Percentiles rank a stretch among this genome's conserved stretches.
phyloP scores from a whole-genome alignment of 30 jellyfish, hydroid and myxozoan species.

The Haliclystus octoradiatus region DNA sequence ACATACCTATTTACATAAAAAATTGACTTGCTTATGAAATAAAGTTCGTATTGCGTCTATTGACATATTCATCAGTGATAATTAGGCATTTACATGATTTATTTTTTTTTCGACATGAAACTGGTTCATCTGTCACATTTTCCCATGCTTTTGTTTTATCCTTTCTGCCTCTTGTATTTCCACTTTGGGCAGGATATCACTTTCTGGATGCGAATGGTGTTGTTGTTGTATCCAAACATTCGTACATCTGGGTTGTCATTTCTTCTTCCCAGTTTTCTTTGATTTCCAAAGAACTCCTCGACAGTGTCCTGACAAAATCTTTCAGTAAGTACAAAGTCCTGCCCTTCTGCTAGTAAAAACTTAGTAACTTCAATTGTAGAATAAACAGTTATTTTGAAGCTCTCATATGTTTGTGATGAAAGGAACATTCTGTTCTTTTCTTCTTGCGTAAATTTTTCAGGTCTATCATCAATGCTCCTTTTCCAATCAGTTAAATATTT shows the following conservation, averaged over 20 bases:
- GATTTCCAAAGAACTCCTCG: slow-evolving; percentile 32
- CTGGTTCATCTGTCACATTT: neutral
- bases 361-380: slow-evolving; percentile 29
- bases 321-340: slow-evolving; percentile 15
- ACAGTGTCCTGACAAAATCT: slow-evolving; percentile 32
- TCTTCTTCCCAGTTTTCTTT: slow-evolving; percentile 13
- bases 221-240: neutral
- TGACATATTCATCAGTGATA: too few relatives aligned
- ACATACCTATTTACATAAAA: too few relatives aligned
- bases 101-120: slow-evolving; percentile 2
- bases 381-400: slow-evolving; percentile 17
- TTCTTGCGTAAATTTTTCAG: neutral
- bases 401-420: slow-evolving; percentile 44
- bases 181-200: neutral
- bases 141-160: neutral
- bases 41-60: too few relatives aligned
- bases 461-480: neutral
- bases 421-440: slow-evolving; percentile 29
- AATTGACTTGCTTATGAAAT: too few relatives aligned
- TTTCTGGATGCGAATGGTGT: neutral
- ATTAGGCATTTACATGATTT: neutral
- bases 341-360: slow-evolving; percentile 15
- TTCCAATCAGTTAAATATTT: neutral
- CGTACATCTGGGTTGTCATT: slow-evolving; percentile 32
- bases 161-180: neutral